Base-by-base conservation (phyloP, 2,113 vertebrate genomes). In the Cyprinodon variegatus region DNA sequence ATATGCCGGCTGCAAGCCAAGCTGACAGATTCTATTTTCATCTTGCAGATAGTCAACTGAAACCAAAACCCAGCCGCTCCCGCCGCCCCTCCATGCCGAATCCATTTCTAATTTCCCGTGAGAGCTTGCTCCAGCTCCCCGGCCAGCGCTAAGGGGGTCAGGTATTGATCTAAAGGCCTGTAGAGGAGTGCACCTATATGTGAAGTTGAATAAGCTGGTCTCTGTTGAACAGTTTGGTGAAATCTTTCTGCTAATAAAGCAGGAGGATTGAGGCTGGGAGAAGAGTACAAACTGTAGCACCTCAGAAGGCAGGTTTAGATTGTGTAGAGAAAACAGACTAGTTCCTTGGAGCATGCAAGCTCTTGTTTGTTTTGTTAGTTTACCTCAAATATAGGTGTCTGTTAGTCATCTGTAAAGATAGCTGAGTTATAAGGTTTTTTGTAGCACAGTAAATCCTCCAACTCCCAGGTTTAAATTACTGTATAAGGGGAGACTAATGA, bases 51-150 rank as follows among this genome's bases (percentile, higher is more conserved):
- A 39, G 45, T 75, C 70, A 60, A 79, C 64, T 67, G 37, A 83
- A 74, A 74, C 40, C 68, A 46, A 79, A 79, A 66, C 36, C 17
- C 11, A 57, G 50, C 50, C 8, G 50, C 20, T 57, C 8, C 14
- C 6, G 17, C 14, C 61, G 0, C 65, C n/a, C 13, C 22, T 22
- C 9, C 45, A 17, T 11, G 37, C 62, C 41, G 46, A 72, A 67
- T 77, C 70, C 68, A 62, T 81, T 84, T 73, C 59, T 76, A 68
- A 82, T 86, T 86, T 87, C 83, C 81, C 79, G 62, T 0, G 67
- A 78, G 81, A 77, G 66, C 17, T 0, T 12, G 36, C 37, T 71
- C 61, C 14, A 3, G 12, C 65, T 65, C 70, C 71, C 69, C 5
- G 61, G 61, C 9, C 0, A 20, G 14, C 29, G 60, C 46, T 71